Evolutionary conservation across 2,888 invertebrate genomes (phyloP).

Genomic region (Kuschelorhynchus macadamiae): DNA sequence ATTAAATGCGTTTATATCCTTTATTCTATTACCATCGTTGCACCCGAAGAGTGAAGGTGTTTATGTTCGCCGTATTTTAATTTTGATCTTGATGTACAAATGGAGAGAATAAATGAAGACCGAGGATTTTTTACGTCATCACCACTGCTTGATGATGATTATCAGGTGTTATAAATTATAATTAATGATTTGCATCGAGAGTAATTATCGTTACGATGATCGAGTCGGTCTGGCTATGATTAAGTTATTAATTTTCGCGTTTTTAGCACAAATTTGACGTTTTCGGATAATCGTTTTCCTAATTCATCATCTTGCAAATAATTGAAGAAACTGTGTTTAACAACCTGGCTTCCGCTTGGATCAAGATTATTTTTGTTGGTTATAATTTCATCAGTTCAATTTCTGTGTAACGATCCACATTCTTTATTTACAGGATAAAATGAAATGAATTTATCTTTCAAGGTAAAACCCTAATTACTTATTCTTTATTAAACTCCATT

Average conservation of each 20-base stretch:
- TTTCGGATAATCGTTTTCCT: background rate
- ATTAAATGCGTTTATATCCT: background rate
- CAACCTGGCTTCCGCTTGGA: no score
- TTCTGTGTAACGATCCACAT: no score
- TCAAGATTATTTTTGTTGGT: no score
- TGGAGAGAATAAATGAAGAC: slow-evolving; percentile 7
- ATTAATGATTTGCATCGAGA: slow-evolving; percentile 17
- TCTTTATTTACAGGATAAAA: no score
- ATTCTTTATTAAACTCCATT: no score
- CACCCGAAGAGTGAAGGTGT: slow-evolving; percentile 24
- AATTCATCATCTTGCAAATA: no score
- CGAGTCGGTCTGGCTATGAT: slow-evolving; percentile 1
- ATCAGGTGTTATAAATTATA: slow-evolving; percentile 22
- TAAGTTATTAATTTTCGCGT: slow-evolving; percentile 17
- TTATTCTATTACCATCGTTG: slow-evolving; percentile 8
- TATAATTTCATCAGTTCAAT: no score
- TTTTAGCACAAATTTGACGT: background rate
- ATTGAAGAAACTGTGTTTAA: no score
- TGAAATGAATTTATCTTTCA: no score
- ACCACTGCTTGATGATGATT: slow-evolving; percentile 11
- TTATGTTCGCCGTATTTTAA: slow-evolving; percentile 6
- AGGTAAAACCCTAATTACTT: no score
- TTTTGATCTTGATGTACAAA: slow-evolving; percentile 20
- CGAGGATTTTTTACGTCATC: slow-evolving; percentile 19
- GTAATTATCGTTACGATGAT: slow-evolving; percentile 18